A percentile compares a stretch with the other conserved stretches of the same genome.
Evolutionary conservation across 2,113 vertebrate species (phyloP).

Genomic region (Coryphaenoides rupestris): DNA sequence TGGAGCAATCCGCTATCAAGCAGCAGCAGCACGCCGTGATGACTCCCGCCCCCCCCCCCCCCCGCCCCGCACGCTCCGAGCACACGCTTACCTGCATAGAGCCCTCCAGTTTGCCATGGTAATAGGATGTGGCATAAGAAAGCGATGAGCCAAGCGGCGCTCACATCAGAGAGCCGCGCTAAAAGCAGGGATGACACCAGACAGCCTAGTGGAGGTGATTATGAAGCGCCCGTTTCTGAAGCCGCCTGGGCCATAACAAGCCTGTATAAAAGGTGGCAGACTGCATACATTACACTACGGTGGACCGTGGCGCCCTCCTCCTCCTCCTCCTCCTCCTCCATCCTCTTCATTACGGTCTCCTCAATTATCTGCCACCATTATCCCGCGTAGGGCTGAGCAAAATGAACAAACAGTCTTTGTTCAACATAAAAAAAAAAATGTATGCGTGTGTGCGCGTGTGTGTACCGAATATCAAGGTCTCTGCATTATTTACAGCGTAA

Average conservation of each 20-base stretch:
- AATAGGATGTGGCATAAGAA: constrained; percentile 64
- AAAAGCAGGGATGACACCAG: constrained; percentile 58
- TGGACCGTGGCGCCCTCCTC: background rate
- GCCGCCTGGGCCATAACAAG: constrained; percentile 64
- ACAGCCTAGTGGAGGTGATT: constrained; percentile 65
- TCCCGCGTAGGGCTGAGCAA: constrained; percentile 47
- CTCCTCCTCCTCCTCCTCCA: too few relatives aligned
- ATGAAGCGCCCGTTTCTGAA: constrained; percentile 62
- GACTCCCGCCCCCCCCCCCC: too few relatives aligned
- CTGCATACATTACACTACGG: constrained; percentile 65
- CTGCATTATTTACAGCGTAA: constrained; percentile 59
- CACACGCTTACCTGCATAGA: constrained; percentile 66
- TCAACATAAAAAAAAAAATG: constrained; percentile 39
- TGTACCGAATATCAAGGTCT: constrained; percentile 51
- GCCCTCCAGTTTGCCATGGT: constrained; percentile 73
- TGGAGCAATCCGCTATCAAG: constrained; percentile 54
- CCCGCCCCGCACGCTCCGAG: constrained; percentile 55
- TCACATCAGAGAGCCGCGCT: constrained; percentile 63
- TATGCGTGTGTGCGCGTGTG: too few relatives aligned
- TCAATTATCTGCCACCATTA: constrained; percentile 50
- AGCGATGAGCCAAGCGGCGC: constrained; percentile 55
- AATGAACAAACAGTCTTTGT: too few relatives aligned
- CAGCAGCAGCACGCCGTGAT: constrained; percentile 59
- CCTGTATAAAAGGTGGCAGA: constrained; percentile 55
- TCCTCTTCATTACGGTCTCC: constrained; percentile 53